Base-by-base conservation (phyloP, 1,140 invertebrate genomes). In the Potamilus streckersoni region DNA sequence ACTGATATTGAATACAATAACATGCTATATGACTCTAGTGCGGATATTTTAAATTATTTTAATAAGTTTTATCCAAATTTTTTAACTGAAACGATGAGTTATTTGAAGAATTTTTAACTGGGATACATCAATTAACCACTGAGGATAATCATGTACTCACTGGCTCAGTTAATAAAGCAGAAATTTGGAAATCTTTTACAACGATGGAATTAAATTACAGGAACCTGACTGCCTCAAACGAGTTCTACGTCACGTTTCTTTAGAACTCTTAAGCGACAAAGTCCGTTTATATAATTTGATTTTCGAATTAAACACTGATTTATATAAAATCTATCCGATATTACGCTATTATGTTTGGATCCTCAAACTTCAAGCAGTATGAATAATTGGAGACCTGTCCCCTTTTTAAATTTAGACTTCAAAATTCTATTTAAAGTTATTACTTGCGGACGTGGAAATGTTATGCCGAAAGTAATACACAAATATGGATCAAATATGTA, bases 381-480 rank as follows among this genome's bases (percentile, higher is more conserved):
- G 20, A 80, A 80, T 62, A 74, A 71, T 73, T 82, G 79, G 73
- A 62, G 79, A 61, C 83, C 83, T 61, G 80, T 84, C 56, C 80
- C 78, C 38, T 58, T 84, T 5, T 60, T 83, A 56, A 82, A 82
- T 79, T 59, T 82, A 71, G 82, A 83, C 78, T 76, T 76, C 65
- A 82, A 84, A 67, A 74, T 81, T 68, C 23, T 82, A 55, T 79
- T 80, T 13, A 83, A 82, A 74, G 62, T 76, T 16, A 56, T 85
- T 23, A 58, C 71, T 61, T 81, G 67, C 56, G 13, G 82, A 13
- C 65, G 81, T 31, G 23, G 59, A n/a, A 69, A 57, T 2, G 73
- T 82, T 59, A 71, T 79, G 60, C 20, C 74, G 2, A 59, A 69
- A 12, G 71, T 83, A 59, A 69, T 83, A 20, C 63, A 74, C 61